These are phyloP conservation scores for Rhinoptilus africanus DNA, from an alignment of 2,113 vertebrate species.

Conservation along the genomic window DNA sequence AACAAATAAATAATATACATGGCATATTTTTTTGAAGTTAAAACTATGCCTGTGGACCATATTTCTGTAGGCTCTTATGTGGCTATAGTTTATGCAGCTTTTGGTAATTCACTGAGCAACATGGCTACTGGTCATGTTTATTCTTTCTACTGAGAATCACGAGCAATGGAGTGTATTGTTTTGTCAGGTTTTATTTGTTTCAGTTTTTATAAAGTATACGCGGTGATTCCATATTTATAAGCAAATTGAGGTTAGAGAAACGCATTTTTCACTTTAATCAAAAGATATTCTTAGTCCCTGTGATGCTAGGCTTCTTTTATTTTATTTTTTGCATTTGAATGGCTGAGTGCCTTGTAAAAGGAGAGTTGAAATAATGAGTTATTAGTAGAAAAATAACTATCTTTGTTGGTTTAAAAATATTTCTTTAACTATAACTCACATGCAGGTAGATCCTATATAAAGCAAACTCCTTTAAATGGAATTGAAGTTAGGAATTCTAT, in stretches of 20 bases:
- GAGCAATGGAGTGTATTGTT: neutral
- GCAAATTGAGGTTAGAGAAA: neutral
- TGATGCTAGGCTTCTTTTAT: neutral
- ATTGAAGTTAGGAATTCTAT: neutral
- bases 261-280: neutral
- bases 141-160: neutral
- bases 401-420: neutral
- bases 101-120: neutral
- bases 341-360: neutral
- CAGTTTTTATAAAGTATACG: neutral
- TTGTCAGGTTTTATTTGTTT: constrained; percentile 24
- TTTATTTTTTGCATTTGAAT: neutral
- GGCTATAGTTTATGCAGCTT: neutral
- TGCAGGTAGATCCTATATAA: neutral
- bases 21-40: neutral
- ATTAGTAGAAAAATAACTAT: neutral
- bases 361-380: neutral
- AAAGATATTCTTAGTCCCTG: neutral
- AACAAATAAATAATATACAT: neutral
- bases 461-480: neutral
- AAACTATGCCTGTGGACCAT: rapidly evolving
- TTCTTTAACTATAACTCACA: neutral
- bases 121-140: neutral
- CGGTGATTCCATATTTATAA: neutral
- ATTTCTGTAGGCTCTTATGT: neutral